Evolutionary conservation across 2,113 vertebrate genomes (phyloP), one percentile per base, ranked within the genome.

Genomic region (Sturnus vulgaris): DNA sequence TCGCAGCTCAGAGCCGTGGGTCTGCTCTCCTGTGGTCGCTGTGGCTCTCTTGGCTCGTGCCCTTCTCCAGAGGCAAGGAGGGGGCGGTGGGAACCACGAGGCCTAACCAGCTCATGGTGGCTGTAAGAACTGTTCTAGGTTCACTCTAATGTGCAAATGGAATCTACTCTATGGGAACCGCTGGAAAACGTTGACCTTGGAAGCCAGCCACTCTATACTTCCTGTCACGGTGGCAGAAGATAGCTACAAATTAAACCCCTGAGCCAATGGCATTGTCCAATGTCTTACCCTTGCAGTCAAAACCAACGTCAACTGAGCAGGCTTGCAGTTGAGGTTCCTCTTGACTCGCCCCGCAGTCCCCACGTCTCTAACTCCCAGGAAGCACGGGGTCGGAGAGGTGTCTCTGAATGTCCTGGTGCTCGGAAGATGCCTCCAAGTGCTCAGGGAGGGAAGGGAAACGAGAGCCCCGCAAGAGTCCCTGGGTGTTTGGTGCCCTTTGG

Each of bases 381-480:
- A 99, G 97, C 90, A 98, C 94, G 1, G 99, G 99, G 96, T 99
- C 98, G 33, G 99, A 99, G 88, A 98, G 92, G 60, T 99, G 98
- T 98, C 98, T 99, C 96, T 98, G 98, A 96, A 99, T 98, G 96
- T 98, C 98, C 72, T 96, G 96, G 82, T 97, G 96, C 93, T 96
- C 96, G 31, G 98, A 93, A 88, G 98, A 70, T 63, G 95, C 97
- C 95, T 99, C 98, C 69, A 99, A 98, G 89, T 98, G 97, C 94
- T 99, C 99, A 1, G 99, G 99, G 76, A 99, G 98, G 33, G 99
- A 99, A 61, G 99, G 98, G 95, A 98, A 99, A 24, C 97, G 98
- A 85, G 97, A 97, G 93, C 97, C 97, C 88, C 89, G 59, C 27
- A 89, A 83, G n/a, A 98, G 98, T 97, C 98, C 97, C n/a, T 97